A percentile compares a stretch with the other conserved stretches of the same genome.
phyloP scores from a whole-genome alignment of 1,140 invertebrate species.

The Lethrus apterus region DNA sequence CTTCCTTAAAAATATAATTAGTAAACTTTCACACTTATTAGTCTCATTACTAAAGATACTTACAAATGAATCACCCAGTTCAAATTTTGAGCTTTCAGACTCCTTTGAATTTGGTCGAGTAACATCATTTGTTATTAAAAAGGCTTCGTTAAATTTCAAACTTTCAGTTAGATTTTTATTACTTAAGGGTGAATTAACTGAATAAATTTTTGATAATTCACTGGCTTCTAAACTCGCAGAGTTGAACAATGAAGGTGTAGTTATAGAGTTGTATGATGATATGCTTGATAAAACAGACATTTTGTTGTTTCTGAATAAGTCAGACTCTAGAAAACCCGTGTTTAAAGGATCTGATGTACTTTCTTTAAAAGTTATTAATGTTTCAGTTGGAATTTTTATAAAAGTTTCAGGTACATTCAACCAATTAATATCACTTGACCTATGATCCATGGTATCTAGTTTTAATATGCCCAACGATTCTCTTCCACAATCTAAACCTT shows the following conservation, averaged over 20 bases:
- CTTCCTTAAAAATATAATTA: too few species aligned
- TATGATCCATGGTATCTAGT: constrained; percentile 14
- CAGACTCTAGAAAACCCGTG: neutral
- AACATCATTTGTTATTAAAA: too few species aligned
- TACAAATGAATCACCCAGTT: constrained; percentile 9
- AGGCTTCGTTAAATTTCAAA: too few species aligned
- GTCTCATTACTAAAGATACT: constrained; percentile 6
- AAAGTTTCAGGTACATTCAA: constrained; percentile 6
- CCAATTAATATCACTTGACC: constrained; percentile 12
- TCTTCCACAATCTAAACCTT: constrained; percentile 12
- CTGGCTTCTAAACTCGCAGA: constrained; percentile 6
- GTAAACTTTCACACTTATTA: too few species aligned
- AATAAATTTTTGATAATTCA: constrained; percentile 1
- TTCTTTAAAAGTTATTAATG: neutral
- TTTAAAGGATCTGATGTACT: neutral
- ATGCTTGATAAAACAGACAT: neutral
- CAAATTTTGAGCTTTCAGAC: too few species aligned
- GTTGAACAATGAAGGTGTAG: neutral
- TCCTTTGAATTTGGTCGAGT: too few species aligned
- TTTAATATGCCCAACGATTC: constrained; percentile 21
- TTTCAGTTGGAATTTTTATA: neutral
- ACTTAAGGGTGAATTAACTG: neutral
- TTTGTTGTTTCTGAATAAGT: too few species aligned
- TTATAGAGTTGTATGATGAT: too few species aligned
- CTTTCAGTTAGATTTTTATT: neutral